Base-by-base conservation (phyloP, 2,113 vertebrate species). In the Rattus norvegicus region DNA sequence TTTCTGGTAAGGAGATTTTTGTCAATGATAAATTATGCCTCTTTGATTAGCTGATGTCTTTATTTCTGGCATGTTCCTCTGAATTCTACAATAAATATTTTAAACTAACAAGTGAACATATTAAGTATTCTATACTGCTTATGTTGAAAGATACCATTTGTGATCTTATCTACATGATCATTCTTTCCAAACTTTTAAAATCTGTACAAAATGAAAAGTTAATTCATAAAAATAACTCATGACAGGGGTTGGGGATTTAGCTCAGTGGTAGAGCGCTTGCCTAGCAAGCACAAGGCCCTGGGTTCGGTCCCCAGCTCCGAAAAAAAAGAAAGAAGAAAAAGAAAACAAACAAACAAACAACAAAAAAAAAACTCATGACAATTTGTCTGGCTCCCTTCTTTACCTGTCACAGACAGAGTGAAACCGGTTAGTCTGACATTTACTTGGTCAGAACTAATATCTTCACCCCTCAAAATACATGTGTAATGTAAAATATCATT, bases 51-150 rank as follows among this genome's bases (percentile, higher is more conserved):
- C 61, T 77, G 43, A 20, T 76, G 67, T 83, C n/a, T 84, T 90
- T 91, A 88, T 70, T 92, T 92, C n/a, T 83, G 47, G 10, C 97
- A 47, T 72, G 52, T 72, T 86, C 67, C 83, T 90, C 69, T 75
- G 79, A 94, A 93, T 73, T 88, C n/a, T 54, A 33, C 30, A 65
- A 86, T 94, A 95, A 81, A 90, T 59, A 79, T 63, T 79, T 70
- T 81, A 85, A 91, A 80, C 65, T 93, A 65, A 30, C 79, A 39
- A 83, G 22, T 54, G 52, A 90, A 39, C 95, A 91, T 61, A 11
- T 87, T 90, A 36, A 79, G 47, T 76, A 92, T 49, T 39, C 69
- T 90, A 83, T 69, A 90, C 26, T 67, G 16, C 70, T 90, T 84
- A 63, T 59, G 33, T 26, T 88, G 70, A 94, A 88, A 88, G 63